These are phyloP conservation scores for Danaus melanippus DNA, from an alignment of 1,140 invertebrate species.

Conservation along the genomic window DNA sequence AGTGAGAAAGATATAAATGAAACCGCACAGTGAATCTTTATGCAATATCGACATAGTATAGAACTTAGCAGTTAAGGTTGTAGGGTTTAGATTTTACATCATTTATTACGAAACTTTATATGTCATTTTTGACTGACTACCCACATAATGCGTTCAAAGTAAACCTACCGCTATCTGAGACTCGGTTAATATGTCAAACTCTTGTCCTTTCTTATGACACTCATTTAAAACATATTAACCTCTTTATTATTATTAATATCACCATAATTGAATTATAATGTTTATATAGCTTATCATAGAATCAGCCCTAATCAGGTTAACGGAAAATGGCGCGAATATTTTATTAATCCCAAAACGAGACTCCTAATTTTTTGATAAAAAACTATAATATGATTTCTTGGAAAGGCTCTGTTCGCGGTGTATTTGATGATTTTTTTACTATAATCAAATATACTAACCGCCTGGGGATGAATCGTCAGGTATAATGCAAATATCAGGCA, in stretches of 20 bases:
- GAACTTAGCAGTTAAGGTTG: not conserved
- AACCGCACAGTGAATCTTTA: slow-evolving; percentile 15
- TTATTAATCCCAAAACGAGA: not conserved
- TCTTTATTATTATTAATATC: too few relatives aligned
- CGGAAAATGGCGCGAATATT: slow-evolving; percentile 5
- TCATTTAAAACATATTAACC: too few relatives aligned
- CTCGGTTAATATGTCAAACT: too few relatives aligned
- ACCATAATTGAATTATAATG: too few relatives aligned
- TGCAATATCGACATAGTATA: slow-evolving; percentile 5
- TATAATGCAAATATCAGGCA: slow-evolving; percentile 5
- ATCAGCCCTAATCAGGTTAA: slow-evolving; percentile 8
- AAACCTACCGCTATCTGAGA: too few relatives aligned
- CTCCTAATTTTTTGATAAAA: slow-evolving; percentile 9
- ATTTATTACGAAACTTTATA: too few relatives aligned
- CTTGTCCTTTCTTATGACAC: too few relatives aligned
- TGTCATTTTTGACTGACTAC: too few relatives aligned
- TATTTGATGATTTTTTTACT: slow-evolving; percentile 3
- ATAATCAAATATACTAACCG: not conserved
- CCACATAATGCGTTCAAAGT: too few relatives aligned
- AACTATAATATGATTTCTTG: slow-evolving; percentile 3
- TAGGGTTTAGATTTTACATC: too few relatives aligned
- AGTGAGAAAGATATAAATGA: slow-evolving; percentile 15
- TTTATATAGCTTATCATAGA: too few relatives aligned
- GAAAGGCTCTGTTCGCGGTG: slow-evolving; percentile 2
- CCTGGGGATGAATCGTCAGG: slow-evolving; percentile 3